These are phyloP conservation scores for Ceyx cyanopectus DNA, from an alignment of 2,113 vertebrate species.

Conservation along the genomic window DNA sequence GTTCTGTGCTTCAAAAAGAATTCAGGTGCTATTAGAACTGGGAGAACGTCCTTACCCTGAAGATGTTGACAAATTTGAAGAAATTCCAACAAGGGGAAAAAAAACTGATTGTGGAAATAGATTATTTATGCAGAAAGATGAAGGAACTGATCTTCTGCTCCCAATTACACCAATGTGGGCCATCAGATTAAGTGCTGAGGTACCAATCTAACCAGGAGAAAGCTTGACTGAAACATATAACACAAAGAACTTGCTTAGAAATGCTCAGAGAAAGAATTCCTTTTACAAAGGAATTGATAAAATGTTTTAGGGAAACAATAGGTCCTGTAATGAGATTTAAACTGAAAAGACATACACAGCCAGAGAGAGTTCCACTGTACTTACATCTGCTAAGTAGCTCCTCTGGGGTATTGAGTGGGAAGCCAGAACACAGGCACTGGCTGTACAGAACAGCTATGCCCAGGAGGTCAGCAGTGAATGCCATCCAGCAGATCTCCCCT, in stretches of 20 bases:
- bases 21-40: slow-evolving; percentile 37
- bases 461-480: not conserved
- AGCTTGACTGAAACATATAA: not conserved
- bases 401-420: not conserved
- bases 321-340: not conserved
- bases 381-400: not conserved
- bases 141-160: slow-evolving; percentile 16
- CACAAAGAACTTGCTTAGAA: not conserved
- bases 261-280: not conserved
- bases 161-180: not conserved
- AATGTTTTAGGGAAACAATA: not conserved
- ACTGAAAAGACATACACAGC: not conserved
- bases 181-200: not conserved
- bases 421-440: not conserved
- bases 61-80: slow-evolving; percentile 59
- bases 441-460: not conserved
- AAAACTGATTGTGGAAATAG: not conserved
- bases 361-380: not conserved
- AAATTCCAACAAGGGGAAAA: slow-evolving; percentile 27
- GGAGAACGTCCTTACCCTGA: slow-evolving; percentile 45
- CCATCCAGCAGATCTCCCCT: not conserved
- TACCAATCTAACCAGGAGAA: not conserved
- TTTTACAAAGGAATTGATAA: not conserved
- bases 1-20: slow-evolving; percentile 58
- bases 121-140: slow-evolving; percentile 24